These are phyloP conservation scores for Sepioteuthis lessoniana DNA, from an alignment of 2,888 invertebrate species.

Conservation along the genomic window DNA sequence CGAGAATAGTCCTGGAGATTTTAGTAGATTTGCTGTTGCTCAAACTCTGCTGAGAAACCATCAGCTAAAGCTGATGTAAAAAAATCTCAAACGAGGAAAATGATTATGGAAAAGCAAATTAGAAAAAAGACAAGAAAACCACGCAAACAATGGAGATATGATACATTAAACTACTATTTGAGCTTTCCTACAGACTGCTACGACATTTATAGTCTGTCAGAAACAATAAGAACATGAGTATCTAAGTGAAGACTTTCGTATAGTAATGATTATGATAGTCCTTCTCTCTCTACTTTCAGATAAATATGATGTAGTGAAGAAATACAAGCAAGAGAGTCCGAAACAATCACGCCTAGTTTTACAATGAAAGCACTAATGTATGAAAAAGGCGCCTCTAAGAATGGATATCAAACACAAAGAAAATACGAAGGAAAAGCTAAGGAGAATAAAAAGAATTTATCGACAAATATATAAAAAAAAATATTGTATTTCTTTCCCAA, in stretches of 20 bases:
- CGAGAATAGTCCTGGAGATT: no score
- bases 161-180: not conserved
- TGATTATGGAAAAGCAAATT: no score
- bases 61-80: no score
- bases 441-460: not conserved
- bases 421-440: not conserved
- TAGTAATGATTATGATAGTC: not conserved
- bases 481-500: not conserved
- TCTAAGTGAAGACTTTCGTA: not conserved
- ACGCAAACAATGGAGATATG: not conserved
- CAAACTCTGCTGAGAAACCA: no score
- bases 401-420: not conserved
- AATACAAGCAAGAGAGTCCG: not conserved
- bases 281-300: not conserved
- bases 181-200: not conserved
- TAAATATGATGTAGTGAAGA: not conserved
- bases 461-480: not conserved
- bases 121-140: no score
- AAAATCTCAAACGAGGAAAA: no score
- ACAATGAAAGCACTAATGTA: not conserved
- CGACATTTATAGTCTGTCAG: no score
- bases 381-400: not conserved
- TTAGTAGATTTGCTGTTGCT: no score
- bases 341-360: not conserved
- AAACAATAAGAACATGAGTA: no score